Percentiles rank a stretch among this genome's conserved stretches.
Evolutionary conservation across 2,113 vertebrate species (phyloP).

Genomic region (Malurus melanocephalus): DNA sequence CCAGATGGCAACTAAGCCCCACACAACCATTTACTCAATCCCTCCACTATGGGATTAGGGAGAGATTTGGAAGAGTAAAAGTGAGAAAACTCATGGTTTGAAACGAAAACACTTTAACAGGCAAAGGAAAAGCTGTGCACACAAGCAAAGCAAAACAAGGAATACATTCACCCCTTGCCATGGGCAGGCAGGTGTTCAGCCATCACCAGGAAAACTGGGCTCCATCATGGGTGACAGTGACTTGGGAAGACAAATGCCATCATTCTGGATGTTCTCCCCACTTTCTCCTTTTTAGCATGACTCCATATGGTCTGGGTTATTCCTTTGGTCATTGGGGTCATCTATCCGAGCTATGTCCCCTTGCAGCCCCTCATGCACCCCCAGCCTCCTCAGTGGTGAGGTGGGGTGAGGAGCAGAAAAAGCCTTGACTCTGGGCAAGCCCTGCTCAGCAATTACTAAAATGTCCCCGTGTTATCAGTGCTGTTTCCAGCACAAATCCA

Average conservation of each 20-base stretch:
- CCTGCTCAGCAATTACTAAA: neutral
- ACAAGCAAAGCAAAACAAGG: neutral
- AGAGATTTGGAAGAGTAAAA: neutral
- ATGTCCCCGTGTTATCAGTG: neutral
- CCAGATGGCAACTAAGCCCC: neutral
- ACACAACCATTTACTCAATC: neutral
- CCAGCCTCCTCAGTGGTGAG: neutral
- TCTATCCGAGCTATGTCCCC: neutral
- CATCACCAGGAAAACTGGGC: neutral
- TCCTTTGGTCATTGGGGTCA: neutral
- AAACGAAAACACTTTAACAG: neutral
- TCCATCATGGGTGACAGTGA: neutral
- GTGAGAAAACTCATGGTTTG: neutral
- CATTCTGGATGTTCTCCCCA: neutral
- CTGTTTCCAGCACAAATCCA: neutral
- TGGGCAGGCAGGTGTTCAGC: neutral
- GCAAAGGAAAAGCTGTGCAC: neutral
- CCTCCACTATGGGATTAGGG: neutral
- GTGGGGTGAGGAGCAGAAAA: neutral
- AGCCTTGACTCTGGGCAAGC: neutral
- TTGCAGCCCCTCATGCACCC: neutral
- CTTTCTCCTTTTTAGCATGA: neutral
- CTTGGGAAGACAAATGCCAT: neutral
- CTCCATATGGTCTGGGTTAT: neutral
- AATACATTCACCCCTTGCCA: neutral